Evolutionary conservation across 2,113 vertebrate genomes (phyloP), one percentile per base, ranked within the genome.

Genomic region (Mus spicilegus): DNA sequence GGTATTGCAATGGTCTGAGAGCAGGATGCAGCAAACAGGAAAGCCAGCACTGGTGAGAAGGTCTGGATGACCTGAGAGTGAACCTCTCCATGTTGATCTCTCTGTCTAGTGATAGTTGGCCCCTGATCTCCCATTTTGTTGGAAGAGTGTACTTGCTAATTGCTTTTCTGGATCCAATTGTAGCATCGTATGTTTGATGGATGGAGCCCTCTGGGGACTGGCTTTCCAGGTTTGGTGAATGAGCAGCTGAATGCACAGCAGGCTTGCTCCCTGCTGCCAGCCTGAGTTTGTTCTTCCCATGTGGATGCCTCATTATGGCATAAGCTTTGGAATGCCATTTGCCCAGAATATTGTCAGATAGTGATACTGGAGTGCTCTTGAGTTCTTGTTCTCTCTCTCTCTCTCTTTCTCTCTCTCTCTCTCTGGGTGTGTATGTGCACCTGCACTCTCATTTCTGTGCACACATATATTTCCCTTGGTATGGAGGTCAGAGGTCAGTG

Each of bases 161-260:
- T 87, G 67, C 73, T 95, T 96, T 91, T 39, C 95, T 97, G 95
- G 72, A 80, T 96, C 9, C 61, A 54, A 78, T 77, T 77, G n/a
- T 87, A 77, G 61, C 72, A 84, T 97, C n/a, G 3, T 77, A 16
- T 89, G 56, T 84, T 87, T 67, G 88, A 63, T 49, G 92, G 80
- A 90, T 95, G 63, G 11, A 93, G 54, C 7, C 56, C 72, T 92
- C 54, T 85, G 49, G 75, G n/a, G 80, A 75, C 39, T 33, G 94
- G 58, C 65, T 63, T 84, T 95, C 28, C 36, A 75, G 67, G 58
- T 73, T 69, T 92, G 76, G 26, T 65, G n/a, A 65, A 51, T 82
- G 72, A 92, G 69, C 93, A 88, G 75, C 70, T 90, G 87, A 84
- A 61, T 56, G 54, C 69, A 58, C 13, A 24, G 85, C 54, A 65